phyloP scores from a whole-genome alignment of 2,797 vertebrate genomes.

The Malurus splendens region DNA sequence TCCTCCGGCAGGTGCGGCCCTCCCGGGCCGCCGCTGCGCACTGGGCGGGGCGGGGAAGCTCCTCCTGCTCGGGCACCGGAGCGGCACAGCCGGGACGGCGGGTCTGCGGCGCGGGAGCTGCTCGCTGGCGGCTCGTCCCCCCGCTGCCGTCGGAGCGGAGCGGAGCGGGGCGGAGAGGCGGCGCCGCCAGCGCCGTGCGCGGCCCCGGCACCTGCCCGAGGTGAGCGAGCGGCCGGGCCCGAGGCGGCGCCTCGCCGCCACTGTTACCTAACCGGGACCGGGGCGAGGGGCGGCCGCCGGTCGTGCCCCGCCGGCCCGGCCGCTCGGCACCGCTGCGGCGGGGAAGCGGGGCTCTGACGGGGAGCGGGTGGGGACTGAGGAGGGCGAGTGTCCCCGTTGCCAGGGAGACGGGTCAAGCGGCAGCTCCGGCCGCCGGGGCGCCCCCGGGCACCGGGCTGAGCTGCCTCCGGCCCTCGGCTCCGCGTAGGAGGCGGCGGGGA shows the following conservation, averaged over 20 bases:
- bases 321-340: neutral
- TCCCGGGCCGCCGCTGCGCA: neutral
- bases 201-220: neutral
- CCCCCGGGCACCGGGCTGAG: neutral
- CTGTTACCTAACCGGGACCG: neutral
- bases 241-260: neutral
- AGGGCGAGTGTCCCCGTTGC: neutral
- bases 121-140: neutral
- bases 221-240: neutral
- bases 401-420: conserved; percentile 3
- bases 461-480: neutral
- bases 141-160: neutral
- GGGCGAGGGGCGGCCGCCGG: neutral
- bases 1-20: conserved; percentile 14
- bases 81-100: neutral
- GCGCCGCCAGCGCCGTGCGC: neutral
- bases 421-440: neutral
- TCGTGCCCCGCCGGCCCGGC: neutral
- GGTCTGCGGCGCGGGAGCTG: neutral
- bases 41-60: conserved; percentile 29
- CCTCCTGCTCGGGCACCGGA: conserved; percentile 17
- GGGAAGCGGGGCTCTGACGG: neutral
- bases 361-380: no score
- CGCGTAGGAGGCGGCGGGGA: neutral
- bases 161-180: neutral